phyloP scores from a whole-genome alignment of 1,140 invertebrate species.

The Pseudomyrmex dendroicus region DNA sequence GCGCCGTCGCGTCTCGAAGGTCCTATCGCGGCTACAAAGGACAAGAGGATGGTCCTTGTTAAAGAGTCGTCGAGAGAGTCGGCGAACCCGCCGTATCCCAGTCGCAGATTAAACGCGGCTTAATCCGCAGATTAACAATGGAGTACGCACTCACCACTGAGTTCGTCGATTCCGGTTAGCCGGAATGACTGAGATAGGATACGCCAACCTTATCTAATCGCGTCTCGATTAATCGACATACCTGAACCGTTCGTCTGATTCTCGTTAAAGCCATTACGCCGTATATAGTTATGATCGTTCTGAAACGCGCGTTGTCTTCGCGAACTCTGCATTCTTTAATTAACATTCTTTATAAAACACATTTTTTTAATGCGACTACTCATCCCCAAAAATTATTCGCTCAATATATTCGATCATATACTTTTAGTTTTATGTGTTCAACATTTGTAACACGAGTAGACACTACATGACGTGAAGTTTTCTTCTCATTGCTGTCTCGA shows the following conservation, averaged over 20 bases:
- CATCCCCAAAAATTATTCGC: no score
- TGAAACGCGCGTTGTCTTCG: not conserved
- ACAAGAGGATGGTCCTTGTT: slow-evolving; percentile 66
- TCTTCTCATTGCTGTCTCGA: slow-evolving; percentile 11
- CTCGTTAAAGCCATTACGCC: slow-evolving; percentile 15
- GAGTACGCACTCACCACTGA: slow-evolving; percentile 56
- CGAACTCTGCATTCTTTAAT: not conserved
- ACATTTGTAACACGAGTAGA: no score
- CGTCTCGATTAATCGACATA: slow-evolving; percentile 19
- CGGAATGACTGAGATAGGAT: slow-evolving; percentile 60
- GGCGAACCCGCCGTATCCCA: slow-evolving; percentile 55
- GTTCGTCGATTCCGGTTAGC: slow-evolving; percentile 47
- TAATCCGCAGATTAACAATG: slow-evolving; percentile 69
- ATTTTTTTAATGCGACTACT: no score
- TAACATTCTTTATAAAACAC: not conserved
- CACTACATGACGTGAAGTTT: no score
- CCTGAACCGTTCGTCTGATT: not conserved
- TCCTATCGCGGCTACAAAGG: slow-evolving; percentile 62
- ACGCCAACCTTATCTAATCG: slow-evolving; percentile 42
- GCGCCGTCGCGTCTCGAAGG: slow-evolving; percentile 39
- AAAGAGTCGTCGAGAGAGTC: slow-evolving; percentile 52
- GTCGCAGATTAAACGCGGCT: slow-evolving; percentile 69
- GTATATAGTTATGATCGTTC: not conserved
- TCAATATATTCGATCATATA: not conserved
- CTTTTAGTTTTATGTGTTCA: not conserved